Base-by-base conservation (phyloP, 2,113 vertebrate species). In the Falcunculus frontatus region DNA sequence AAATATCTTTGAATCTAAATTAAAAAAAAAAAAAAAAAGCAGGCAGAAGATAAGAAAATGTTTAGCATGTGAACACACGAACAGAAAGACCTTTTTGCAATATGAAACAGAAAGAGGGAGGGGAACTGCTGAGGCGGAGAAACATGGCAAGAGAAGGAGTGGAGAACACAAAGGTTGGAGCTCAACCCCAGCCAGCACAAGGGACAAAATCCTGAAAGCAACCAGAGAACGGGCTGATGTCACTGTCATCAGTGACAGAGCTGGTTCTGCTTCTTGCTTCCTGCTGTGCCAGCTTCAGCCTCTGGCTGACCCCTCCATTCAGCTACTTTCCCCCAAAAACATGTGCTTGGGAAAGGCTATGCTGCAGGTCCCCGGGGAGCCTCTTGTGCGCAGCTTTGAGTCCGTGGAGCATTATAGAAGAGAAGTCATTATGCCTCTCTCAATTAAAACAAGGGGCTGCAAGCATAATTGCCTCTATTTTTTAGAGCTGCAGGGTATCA, bases 391-490 rank as follows among this genome's bases (percentile, higher is more conserved):
- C 84, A 85, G 94, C 70, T 49, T 4, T 23, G 41, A 94, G 95
- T 35, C 95, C 92, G 13, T 6, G 63, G 75, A 93, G 92, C 94
- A 88, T 95, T 93, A 83, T 5, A 72, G 87, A 91, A 33, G 69
- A 96, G 79, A 94, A 96, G 82, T 83, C 94, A 96, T 96, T 96
- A 96, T 25, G 95, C 85, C 86, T 83, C 94, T 84, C 90, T 94
- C 94, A 95, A 95, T 96, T 97, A 96, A 94, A 96, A 80, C 35
- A 88, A 80, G 79, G 90, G 95, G 59, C 96, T 97, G 94, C 90
- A 53, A 93, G 79, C 92, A 59, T 92, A 95, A 97, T 94, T 97
- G 90, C 90, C 67, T 82, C 87, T 15, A 55, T 93, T 87, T 95
- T 95, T 91, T 63, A 93, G 79, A 96, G 94, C 95, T 94, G 90